phyloP scores from a whole-genome alignment of 2,113 vertebrate species.

The Myiopsitta monachus region DNA sequence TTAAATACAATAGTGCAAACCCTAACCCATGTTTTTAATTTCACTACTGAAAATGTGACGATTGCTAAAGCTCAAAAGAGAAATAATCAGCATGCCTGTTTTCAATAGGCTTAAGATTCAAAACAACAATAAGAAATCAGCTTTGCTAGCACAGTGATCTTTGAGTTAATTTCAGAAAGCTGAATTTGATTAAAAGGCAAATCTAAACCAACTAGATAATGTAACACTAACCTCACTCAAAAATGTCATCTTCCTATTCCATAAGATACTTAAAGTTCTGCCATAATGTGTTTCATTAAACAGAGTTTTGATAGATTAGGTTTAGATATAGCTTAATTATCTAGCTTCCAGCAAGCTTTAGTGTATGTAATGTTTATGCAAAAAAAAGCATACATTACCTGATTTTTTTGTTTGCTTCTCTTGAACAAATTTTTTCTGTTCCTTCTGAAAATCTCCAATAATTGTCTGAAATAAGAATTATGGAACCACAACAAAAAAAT shows the following conservation, averaged over 20 bases:
- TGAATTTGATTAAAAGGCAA: neutral
- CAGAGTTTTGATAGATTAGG: neutral
- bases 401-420: slow-evolving; percentile 92
- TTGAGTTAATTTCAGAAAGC: neutral
- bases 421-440: slow-evolving; percentile 96
- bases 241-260: neutral
- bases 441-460: slow-evolving; percentile 96
- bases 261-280: neutral
- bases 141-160: neutral
- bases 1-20: neutral
- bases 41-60: neutral
- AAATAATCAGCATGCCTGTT: neutral
- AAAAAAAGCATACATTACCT: slow-evolving; percentile 73
- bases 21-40: neutral
- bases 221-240: neutral
- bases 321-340: neutral
- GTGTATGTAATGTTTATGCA: neutral
- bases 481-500: neutral
- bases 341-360: neutral
- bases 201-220: neutral
- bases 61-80: neutral
- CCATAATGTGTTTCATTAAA: neutral
- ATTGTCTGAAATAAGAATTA: slow-evolving; percentile 83
- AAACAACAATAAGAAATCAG: neutral
- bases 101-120: neutral